Base-by-base conservation (phyloP, 2,113 vertebrate species). In the Dissostichus mawsoni region DNA sequence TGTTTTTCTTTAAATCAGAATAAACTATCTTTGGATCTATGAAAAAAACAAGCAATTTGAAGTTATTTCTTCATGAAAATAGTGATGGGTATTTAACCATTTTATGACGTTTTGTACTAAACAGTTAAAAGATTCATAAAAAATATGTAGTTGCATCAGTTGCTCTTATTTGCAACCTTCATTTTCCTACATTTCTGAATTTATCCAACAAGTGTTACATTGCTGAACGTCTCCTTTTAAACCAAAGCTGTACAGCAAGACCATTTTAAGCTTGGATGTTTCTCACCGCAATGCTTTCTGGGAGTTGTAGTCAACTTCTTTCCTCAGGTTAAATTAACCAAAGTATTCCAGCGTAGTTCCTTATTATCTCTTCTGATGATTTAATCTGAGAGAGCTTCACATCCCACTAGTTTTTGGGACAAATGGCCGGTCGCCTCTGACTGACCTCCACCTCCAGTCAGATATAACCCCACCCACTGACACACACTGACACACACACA, bases 371-470 rank as follows among this genome's bases (percentile, higher is more conserved):
- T 8, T 0, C 25, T 2, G 47, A 74, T 1, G 36, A n/a, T 13
- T 29, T 1, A 0, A 36, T 1, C 44, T 1, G 5, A 8, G 8
- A 23, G 25, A 17, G n/a, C 41, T 47, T 29, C 50, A n/a, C 5
- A 9, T 58, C 23, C 25, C 1, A 23, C 10, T 16, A 14, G 44
- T 41, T 58, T 56, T 58, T 58, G 51, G 52, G 78, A 51, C 8
- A 18, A 63, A 29, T 5, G 51, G 10, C 52, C 11, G 8, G n/a
- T 66, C 14, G 12, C 8, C 5, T 4, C 20, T 66, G 23, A 8
- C 69, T 11, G 72, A 56, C 50, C 75, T 71, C 66, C 16, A 74
- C 53, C 66, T 50, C 67, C 61, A 58, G 18, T 33, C 58, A 33
- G 66, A 56, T 52, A 12, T 6, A 73, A 18, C 69, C 29, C 74